Evolutionary conservation across 92 coral and sea anemone genomes (phyloP), one percentile per base, ranked within the genome.

Genomic region (Siderastrea siderea): DNA sequence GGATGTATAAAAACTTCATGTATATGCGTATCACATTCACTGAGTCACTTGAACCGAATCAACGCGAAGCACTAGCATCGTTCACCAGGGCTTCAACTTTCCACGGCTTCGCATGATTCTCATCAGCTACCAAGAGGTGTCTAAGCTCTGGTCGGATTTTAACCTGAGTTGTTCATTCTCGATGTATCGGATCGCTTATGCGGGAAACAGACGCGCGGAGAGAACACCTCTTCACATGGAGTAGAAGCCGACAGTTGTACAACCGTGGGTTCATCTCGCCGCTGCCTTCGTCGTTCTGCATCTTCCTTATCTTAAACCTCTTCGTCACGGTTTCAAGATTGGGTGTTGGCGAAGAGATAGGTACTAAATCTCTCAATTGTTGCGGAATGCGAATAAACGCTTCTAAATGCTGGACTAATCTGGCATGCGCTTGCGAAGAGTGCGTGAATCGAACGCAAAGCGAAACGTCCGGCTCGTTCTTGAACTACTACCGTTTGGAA

Each of bases 121-220:
- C 62, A 64, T 45, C 60, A 61, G 79, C 7, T 84, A 71, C 65
- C 78, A 71, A 82, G 78, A 82, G 74, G 87, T 60, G 17, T 74
- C 19, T 47, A 55, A 53, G 81, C 73, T 74, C 80, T 48, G 73
- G 61, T 74, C 66, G 87, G 62, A 46, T 19, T 43, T 51, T 57
- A 55, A 84, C 68, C 74, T 48, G 46, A 43, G 80, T 74, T 59
- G 87, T 84, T 49, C 69, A 84, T 84, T 52, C 87, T 84, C 87
- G 44, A 84, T 84, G 87, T 51, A 64, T 84, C 61, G 73, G 79
- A 84, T 73, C 80, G 87, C 87, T 84, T 84, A 84, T 84, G 87
- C 87, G 87, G 80, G 71, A 75, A 52, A 84, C 87, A 84, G 80
- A 61, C 52, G 59, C 43, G 74, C 38, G 38, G 38, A 65, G 46